A percentile compares a stretch with the other conserved stretches of the same genome.
Evolutionary conservation across 2,797 vertebrate genomes (phyloP).

Genomic region (Cryptoblepharus egeriae): DNA sequence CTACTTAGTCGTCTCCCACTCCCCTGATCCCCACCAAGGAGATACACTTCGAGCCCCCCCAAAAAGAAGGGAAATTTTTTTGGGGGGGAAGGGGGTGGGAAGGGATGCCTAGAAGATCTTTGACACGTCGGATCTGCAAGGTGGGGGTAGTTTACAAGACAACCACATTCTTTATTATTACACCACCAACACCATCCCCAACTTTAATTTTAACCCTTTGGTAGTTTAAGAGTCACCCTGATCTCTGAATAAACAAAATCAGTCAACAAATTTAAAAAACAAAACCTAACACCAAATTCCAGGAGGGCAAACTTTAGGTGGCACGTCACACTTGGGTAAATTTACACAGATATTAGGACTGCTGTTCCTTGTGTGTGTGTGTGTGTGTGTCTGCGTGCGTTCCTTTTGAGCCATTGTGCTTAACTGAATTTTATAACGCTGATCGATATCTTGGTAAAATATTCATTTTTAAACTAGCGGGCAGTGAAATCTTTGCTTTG

Average conservation of each 20-base stretch:
- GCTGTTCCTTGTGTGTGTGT: background rate
- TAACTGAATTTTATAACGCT: conserved; percentile 95
- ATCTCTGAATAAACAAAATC: conserved; percentile 94
- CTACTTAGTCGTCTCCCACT: conserved; percentile 82
- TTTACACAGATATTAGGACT: conserved; percentile 89
- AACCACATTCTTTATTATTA: background rate
- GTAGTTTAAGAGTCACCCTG: conserved; percentile 84
- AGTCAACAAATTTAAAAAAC: conserved; percentile 83
- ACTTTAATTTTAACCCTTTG: conserved; percentile 30
- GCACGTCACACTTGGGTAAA: conserved; percentile 91
- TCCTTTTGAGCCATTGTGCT: conserved; percentile 86
- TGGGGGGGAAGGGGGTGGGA: accelerated
- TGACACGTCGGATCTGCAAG: background rate
- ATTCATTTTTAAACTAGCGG: conserved; percentile 97
- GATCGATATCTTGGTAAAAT: conserved; percentile 99
- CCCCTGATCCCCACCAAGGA: conserved; percentile 82
- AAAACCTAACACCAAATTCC: conserved; percentile 89
- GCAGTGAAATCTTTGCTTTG: conserved; percentile 99
- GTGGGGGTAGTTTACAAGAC: background rate
- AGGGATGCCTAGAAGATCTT: too few species aligned
- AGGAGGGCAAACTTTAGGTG: conserved; percentile 92
- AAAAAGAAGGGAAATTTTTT: too few species aligned
- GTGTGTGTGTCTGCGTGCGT: conserved; percentile 79
- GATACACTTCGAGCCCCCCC: conserved; percentile 74
- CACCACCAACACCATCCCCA: too few species aligned